phyloP scores from a whole-genome alignment of 2,888 invertebrate species.

The Bembecia ichneumoniformis region DNA sequence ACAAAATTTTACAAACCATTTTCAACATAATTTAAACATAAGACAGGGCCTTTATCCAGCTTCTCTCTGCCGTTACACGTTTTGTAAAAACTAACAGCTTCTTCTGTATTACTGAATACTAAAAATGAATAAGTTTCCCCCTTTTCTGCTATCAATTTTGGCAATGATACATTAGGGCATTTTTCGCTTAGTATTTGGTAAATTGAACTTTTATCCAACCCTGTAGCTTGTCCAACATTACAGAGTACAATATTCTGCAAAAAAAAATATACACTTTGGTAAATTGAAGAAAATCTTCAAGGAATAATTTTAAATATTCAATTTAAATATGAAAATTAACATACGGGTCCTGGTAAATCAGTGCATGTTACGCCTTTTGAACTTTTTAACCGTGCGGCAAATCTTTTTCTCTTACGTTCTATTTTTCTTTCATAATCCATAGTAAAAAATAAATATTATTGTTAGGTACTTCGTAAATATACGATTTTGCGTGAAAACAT shows the following conservation, averaged over 20 bases:
- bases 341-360: slow-evolving; percentile 34
- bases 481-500: no score
- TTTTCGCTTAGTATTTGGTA: slow-evolving; percentile 71
- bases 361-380: slow-evolving; percentile 41
- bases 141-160: slow-evolving; percentile 78
- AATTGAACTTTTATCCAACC: slow-evolving; percentile 77
- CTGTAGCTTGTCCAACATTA: slow-evolving; percentile 89
- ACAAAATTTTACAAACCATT: slow-evolving; percentile 55
- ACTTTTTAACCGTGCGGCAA: slow-evolving; percentile 43
- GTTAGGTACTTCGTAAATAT: no score
- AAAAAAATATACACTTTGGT: slow-evolving; percentile 1
- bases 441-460: no score
- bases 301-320: background rate
- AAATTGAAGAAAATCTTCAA: background rate
- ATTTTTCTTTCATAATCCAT: slow-evolving; percentile 45
- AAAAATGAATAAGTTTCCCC: slow-evolving; percentile 88
- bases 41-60: slow-evolving; percentile 69
- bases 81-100: slow-evolving; percentile 72
- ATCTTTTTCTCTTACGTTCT: slow-evolving; percentile 47
- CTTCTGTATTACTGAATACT: slow-evolving; percentile 61
- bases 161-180: slow-evolving; percentile 62
- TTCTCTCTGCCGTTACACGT: slow-evolving; percentile 73
- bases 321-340: slow-evolving; percentile 13
- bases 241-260: slow-evolving; percentile 83
- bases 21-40: slow-evolving; percentile 78